Evolutionary conservation across 2,113 vertebrate genomes (phyloP), one percentile per base, ranked within the genome.

Genomic region (Oreochromis tanganicae): DNA sequence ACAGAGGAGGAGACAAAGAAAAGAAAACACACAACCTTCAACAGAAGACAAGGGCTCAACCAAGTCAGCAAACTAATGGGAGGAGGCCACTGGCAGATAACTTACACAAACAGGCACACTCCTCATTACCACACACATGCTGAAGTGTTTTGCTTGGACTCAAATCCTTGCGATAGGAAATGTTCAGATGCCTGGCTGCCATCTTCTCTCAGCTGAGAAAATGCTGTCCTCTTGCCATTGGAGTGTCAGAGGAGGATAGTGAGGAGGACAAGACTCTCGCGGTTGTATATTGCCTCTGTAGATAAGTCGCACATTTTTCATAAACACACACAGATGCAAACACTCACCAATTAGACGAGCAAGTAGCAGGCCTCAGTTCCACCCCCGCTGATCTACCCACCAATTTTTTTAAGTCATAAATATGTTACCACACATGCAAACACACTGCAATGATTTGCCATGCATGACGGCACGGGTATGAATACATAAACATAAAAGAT

Each of bases 281-380:
- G 80, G 92, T 93, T 90, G 89, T 71, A 50, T 36, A n/a, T 71
- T 82, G 82, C 89, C 91, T 88, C 92, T 85, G 41, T 89, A 93
- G 93, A 95, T 93, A 92, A 94, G 78, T 83, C 86, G 66, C 55
- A 48, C 73, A 85, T 92, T 61, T 83, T 87, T 71, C 80, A 85
- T 88, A 89, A 90, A 92, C 59, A 82, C 19, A 10, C 82, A 61
- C 17, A 36, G 38, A 29, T 27, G 79, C 61, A 82, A 43, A 82
- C 50, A 50, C 73, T 75, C 85, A 85, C 94, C 92, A 95, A 96
- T 96, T 96, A 95, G 91, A 88, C 46, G 59, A 85, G 91, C 85
- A 93, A 91, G 83, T 87, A 86, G 71, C 84, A 82, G 85, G 59
- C 90, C 83, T 89, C 29, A 71, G 78, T 52, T 34, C 17, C 46